A percentile compares a stretch with the other conserved stretches of the same genome.
phyloP scores from a whole-genome alignment of 2,797 vertebrate genomes.

The Choloepus didactylus region DNA sequence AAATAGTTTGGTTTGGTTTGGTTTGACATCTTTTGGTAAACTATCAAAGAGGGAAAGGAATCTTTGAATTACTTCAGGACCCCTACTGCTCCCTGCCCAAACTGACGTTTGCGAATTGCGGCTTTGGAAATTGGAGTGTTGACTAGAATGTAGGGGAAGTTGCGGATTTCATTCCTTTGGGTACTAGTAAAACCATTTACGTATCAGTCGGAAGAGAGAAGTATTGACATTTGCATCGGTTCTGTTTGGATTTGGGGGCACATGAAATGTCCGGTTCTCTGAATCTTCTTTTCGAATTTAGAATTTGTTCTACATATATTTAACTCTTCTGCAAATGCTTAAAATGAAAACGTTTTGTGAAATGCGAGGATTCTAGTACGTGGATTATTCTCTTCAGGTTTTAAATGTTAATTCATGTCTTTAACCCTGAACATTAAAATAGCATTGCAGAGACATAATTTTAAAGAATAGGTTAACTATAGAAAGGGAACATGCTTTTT shows the following conservation, averaged over 20 bases:
- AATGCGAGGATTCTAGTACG: slow-evolving; percentile 61
- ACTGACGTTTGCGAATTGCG: slow-evolving; percentile 77
- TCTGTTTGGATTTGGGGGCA: slow-evolving; percentile 74
- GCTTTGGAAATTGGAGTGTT: slow-evolving; percentile 81
- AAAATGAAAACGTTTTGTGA: slow-evolving; percentile 75
- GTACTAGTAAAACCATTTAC: slow-evolving; percentile 81
- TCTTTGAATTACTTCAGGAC: slow-evolving; percentile 68
- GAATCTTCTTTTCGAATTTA: slow-evolving; percentile 71
- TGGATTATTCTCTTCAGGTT: slow-evolving; percentile 73
- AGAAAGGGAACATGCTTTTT: slow-evolving; percentile 24
- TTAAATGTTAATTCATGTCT: slow-evolving; percentile 75
- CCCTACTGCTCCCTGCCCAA: slow-evolving; percentile 46
- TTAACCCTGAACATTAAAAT: slow-evolving; percentile 72
- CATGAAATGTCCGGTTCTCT: slow-evolving; percentile 77
- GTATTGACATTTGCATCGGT: slow-evolving; percentile 73
- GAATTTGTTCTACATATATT: slow-evolving; percentile 74
- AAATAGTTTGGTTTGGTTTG: slow-evolving; percentile 69
- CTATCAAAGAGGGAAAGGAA: slow-evolving; percentile 49
- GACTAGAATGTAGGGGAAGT: slow-evolving; percentile 66
- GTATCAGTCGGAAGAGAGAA: slow-evolving; percentile 59
- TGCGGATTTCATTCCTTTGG: slow-evolving; percentile 78
- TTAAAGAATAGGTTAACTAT: slow-evolving; percentile 63
- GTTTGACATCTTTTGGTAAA: slow-evolving; percentile 75
- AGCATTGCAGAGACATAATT: slow-evolving; percentile 69
- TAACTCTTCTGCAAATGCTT: slow-evolving; percentile 77